Conservation (phyloP, 2,113 vertebrate genomes). For the Scartelaos histophorus region DNA sequence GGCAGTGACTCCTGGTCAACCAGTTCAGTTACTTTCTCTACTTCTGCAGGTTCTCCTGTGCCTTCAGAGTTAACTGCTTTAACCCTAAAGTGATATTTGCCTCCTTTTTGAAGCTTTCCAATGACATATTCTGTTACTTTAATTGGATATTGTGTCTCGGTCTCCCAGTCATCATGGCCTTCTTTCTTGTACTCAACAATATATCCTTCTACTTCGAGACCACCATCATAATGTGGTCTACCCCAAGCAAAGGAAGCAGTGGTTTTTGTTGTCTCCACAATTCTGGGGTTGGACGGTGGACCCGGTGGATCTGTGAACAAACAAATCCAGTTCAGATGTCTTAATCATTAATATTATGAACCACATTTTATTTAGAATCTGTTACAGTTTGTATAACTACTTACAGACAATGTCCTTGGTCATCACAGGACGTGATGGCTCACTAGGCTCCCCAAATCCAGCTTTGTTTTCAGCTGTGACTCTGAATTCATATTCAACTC, state of each 20-base stretch:
- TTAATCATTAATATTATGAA: neutral
- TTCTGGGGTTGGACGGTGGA: conserved; percentile 91
- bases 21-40: conserved; percentile 88
- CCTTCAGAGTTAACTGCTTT: conserved; percentile 92
- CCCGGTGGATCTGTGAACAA: conserved; percentile 88
- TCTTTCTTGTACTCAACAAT: conserved; percentile 95
- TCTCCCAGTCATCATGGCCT: conserved; percentile 91
- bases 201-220: conserved; percentile 93
- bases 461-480: conserved; percentile 98
- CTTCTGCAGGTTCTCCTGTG: conserved; percentile 87
- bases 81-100: conserved; percentile 94
- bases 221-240: conserved; percentile 95
- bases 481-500: conserved; percentile 95
- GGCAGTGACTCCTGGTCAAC: conserved; percentile 87
- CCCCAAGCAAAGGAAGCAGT: conserved; percentile 91
- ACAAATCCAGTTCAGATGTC: neutral
- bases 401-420: conserved; percentile 95
- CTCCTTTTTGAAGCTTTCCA: conserved; percentile 88
- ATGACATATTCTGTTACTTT: conserved; percentile 91
- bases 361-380: neutral
- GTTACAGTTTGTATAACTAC: conserved; percentile 32
- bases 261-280: conserved; percentile 94
- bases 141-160: conserved; percentile 85
- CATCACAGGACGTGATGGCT: conserved; percentile 83
- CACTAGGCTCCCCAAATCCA: conserved; percentile 93